Base-by-base conservation (phyloP, 2,888 invertebrate species). In the Drosophila robusta region DNA sequence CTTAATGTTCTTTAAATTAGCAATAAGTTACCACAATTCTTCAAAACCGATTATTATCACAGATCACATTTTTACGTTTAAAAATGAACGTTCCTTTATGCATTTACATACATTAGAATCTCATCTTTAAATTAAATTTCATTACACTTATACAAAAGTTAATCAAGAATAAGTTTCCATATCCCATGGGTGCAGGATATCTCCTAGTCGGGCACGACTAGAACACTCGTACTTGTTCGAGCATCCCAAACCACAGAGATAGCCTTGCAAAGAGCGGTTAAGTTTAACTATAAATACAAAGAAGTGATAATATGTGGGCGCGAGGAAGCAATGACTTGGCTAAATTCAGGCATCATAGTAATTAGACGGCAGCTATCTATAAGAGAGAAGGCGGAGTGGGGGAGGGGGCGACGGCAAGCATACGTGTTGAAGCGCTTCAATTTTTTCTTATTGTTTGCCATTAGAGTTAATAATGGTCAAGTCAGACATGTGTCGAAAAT, bases 401-500 rank as follows among this genome's bases (percentile, higher is more conserved):
- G 9, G 18, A 16, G 26, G 4, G 34, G 38, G 41, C 38, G 54
- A 14, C 8, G 54, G n/a, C 11, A 39, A 36, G 11, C 14, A 11
- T 26, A 18, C 9, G 24, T 41, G 18, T 41, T 39, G 32, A 51
- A 44, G 52, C 36, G 52, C 16, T 24, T 74, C 24, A 26, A 11
- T 29, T 18, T 24, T 39, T 29, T n/a, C n/a, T 49, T 11, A 63
- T 56, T 58, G 24, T 24, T 62, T 38, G 67, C 51, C 47, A 66
- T 66, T 67, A 57, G 61, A 47, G 71, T 70, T 58, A 68, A 76
- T 61, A 60, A 69, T 72, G 56, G 69, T 49, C 63, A 49, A 75
- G 64, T 38, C 73, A 29, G 60, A 69, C 80, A 83, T 68, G 64
- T 83, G 75, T 73, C 73, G 63, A 83, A 83, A 71, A 76, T 44